Base-by-base conservation (phyloP, 2,113 vertebrate genomes). In the Cepphus grylle region DNA sequence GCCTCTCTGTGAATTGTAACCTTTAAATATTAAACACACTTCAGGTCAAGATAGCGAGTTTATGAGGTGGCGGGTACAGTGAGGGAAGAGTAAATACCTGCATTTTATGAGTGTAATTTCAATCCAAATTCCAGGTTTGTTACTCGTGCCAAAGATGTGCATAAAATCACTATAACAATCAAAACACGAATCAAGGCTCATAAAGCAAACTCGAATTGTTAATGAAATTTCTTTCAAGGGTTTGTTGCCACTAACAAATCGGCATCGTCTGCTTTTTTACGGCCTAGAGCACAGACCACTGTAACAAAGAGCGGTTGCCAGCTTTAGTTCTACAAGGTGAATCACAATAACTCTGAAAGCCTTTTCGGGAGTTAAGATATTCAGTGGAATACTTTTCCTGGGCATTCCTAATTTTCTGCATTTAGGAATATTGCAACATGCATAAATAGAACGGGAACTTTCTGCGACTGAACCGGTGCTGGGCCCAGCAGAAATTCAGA, bases 151-250 rank as follows among this genome's bases (percentile, higher is more conserved):
- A 53, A 49, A 82, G 73, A 20, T 36, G 20, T 63, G 47, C 78
- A 93, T 97, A 96, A 97, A 97, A 96, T 65, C 77, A 81, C 95
- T 82, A 15, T 30, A 62, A 93, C 94, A 97, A 97, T 92, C 91
- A 79, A 96, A 95, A 92, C 77, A 58, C 19, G 77, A 49, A 91
- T 93, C 88, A 62, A 88, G 91, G 91, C 86, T 97, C 96, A 83
- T 96, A 96, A 96, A 97, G 77, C 91, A 94, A 93, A 81, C 95
- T 74, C 25, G 59, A 67, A 76, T 30, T 27, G 61, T 88, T 96
- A 91, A 96, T 95, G 94, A 96, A 87, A 70, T 86, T 63, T 69
- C 85, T 90, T 94, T 86, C 80, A 88, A 56, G 77, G 94, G 38
- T 93, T 96, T 88, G 88, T 74, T 61, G 88, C 80, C 63, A 32